Evolutionary conservation across 2,113 vertebrate genomes (phyloP), one percentile per base, ranked within the genome.

Genomic region (Cinclus mexicanus): DNA sequence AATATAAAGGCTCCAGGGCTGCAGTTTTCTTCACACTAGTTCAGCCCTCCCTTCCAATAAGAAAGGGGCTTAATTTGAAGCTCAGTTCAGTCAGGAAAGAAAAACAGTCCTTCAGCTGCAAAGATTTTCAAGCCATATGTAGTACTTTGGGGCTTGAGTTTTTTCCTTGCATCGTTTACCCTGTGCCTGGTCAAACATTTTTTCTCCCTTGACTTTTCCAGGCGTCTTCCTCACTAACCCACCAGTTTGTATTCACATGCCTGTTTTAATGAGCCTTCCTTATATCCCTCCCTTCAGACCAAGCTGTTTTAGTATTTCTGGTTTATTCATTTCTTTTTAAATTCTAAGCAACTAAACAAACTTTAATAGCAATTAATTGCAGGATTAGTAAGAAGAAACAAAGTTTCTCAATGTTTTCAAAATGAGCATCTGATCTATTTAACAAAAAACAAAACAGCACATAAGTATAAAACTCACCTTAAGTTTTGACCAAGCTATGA

Each of bases 101-200:
- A 68, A 79, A 85, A 16, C 26, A 81, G 69, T 57, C 57, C 55
- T 93, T 83, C 63, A 69, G 31, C 75, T 76, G 67, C 37, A 49
- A 81, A 83, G 76, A 71, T 69, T 89, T 75, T 75, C 71, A 82
- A 89, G 87, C 37, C 3, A 2, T 69, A 89, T 26, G 55, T 16
- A 64, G 33, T 18, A 49, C 29, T 91, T 61, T 2, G 5, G 13
- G 31, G 42, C 28, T 55, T 55, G 52, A 44, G 21, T n/a, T 74
- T 91, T 85, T 85, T 9, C 21, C 24, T 80, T 77, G 67, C 31
- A 67, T 83, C 12, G 0, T 59, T 80, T 88, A 86, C 42, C 19
- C 79, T 18, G 16, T 67, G 89, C 39, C 75, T 86, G 87, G 91
- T 72, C 89, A 87, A 96, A 87, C 42, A 55, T 80, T 80, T 96